phyloP scores from a whole-genome alignment of 2,888 invertebrate genomes.

The Xanthorhoe designata region DNA sequence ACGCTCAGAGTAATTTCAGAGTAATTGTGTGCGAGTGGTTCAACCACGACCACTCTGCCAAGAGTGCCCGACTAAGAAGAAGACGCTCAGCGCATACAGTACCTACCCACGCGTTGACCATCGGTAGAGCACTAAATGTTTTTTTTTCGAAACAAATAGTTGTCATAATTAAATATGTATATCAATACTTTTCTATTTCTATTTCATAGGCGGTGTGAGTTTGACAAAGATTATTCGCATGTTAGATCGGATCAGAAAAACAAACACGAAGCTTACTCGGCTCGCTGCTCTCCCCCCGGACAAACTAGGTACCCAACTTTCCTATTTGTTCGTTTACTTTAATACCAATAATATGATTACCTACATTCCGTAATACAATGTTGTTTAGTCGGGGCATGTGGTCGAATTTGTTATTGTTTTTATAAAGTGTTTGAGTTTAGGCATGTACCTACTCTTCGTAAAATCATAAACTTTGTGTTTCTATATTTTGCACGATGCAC shows the following conservation, averaged over 20 bases:
- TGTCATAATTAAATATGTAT: too few species aligned
- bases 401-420: constrained; percentile 28
- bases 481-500: too few species aligned
- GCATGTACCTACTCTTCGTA: neutral
- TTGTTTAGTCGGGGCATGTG: constrained; percentile 42
- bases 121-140: too few species aligned
- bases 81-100: too few species aligned
- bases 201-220: neutral
- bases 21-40: too few species aligned
- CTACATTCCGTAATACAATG: constrained; percentile 40
- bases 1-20: too few species aligned
- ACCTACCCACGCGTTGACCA: too few species aligned
- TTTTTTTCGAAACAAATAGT: too few species aligned
- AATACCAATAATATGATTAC: constrained; percentile 52
- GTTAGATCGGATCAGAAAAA: constrained; percentile 26
- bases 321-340: constrained; percentile 49
- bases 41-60: too few species aligned
- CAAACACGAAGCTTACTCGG: constrained; percentile 43
- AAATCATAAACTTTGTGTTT: too few species aligned
- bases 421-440: neutral
- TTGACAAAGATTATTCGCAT: constrained; percentile 1
- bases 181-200: too few species aligned
- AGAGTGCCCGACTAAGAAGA: too few species aligned
- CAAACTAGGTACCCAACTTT: constrained; percentile 47
- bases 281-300: constrained; percentile 43